These are phyloP conservation scores for Antennarius maculatus DNA, from an alignment of 2,797 vertebrate genomes.

Conservation along the genomic window DNA sequence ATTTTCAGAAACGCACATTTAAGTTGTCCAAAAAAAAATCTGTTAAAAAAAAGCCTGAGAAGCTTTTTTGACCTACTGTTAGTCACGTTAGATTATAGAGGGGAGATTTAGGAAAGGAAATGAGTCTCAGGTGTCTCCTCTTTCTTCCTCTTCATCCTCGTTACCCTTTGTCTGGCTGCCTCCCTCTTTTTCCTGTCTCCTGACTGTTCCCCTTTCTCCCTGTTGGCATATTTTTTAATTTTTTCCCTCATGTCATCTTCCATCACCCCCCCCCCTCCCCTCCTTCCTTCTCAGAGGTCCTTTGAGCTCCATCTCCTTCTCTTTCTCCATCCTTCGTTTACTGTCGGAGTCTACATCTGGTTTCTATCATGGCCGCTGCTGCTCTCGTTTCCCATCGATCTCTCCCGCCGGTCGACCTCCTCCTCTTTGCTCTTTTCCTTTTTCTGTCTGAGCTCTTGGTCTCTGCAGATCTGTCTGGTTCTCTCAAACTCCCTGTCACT, in stretches of 20 bases:
- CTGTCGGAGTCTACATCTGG: slow-evolving; percentile 71
- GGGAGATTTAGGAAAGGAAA: slow-evolving; percentile 61
- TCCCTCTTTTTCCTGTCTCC: slow-evolving; percentile 3
- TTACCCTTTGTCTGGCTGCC: slow-evolving; percentile 36
- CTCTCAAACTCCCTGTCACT: slow-evolving; percentile 26
- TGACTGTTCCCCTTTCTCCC: slow-evolving; percentile 11
- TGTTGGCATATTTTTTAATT: slow-evolving; percentile 34
- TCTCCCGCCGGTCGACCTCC: slow-evolving; percentile 60
- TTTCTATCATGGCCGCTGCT: slow-evolving; percentile 71
- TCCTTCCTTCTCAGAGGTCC: neutral
- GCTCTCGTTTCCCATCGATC: slow-evolving; percentile 77
- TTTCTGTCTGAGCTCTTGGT: slow-evolving; percentile 48
- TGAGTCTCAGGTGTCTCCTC: slow-evolving; percentile 30
- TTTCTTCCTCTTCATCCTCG: slow-evolving; percentile 27
- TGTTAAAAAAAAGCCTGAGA: neutral
- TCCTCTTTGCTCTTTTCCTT: slow-evolving; percentile 42
- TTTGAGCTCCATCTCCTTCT: slow-evolving; percentile 7
- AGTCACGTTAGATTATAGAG: slow-evolving; percentile 43
- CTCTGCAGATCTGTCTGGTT: slow-evolving; percentile 39
- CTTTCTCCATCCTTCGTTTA: slow-evolving; percentile 23
- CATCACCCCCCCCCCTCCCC: slow-evolving; percentile 22
- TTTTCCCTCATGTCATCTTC: slow-evolving; percentile 36
- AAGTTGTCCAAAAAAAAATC: slow-evolving; percentile 20
- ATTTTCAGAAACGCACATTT: slow-evolving; percentile 1
- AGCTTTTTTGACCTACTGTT: slow-evolving; percentile 33